Conservation (phyloP, 2,113 vertebrate species). For the crab-eating macaque (Macaca fascicularis) region T2T-MFA8v1.1 NC_088375.1:133663001-133663500, state of each 20-base stretch:
- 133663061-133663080: background rate
- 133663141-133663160: background rate
- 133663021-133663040: background rate
- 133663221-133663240: background rate
- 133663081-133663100: background rate
- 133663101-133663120: background rate
- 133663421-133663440: background rate
- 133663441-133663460: background rate
- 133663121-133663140: background rate
- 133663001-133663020: background rate
- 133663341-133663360: background rate
- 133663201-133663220: background rate
- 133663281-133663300: background rate
- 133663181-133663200: background rate
- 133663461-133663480: background rate
- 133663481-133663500: background rate
- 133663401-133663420: background rate
- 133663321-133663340: background rate
- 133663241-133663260: background rate
- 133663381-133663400: background rate
- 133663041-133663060: background rate
- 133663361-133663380: background rate
- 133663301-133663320: background rate
- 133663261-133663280: background rate
- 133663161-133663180: background rate